Percentiles rank a stretch among this genome's conserved stretches.
phyloP scores from a whole-genome alignment of 2,797 vertebrate species.

The Spondyliosoma cantharus region DNA sequence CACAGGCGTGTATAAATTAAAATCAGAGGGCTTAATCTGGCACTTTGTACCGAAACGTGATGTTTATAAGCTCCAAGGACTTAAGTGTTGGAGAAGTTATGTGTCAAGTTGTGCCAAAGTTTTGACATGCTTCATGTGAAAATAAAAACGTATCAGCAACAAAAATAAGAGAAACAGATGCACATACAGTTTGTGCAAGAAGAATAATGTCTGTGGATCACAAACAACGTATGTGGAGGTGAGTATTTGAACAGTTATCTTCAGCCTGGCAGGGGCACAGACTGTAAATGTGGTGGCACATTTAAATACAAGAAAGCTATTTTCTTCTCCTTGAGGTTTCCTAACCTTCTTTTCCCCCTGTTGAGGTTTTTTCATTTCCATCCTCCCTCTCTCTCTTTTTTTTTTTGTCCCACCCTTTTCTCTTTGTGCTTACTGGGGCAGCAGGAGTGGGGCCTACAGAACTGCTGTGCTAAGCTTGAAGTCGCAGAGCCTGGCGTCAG shows the following conservation, averaged over 20 bases:
- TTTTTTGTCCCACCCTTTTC: slow-evolving; percentile 76
- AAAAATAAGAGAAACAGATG: not conserved
- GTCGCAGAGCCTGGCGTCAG: slow-evolving; percentile 64
- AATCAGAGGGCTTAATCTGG: not conserved
- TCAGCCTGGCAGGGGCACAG: slow-evolving; percentile 43
- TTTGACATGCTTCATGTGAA: not conserved
- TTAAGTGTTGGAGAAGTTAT: not conserved
- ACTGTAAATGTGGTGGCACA: slow-evolving; percentile 53
- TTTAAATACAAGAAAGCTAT: slow-evolving; percentile 70
- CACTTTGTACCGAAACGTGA: not conserved
- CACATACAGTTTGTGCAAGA: not conserved
- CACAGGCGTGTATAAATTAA: not conserved
- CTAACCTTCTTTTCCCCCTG: slow-evolving; percentile 71
- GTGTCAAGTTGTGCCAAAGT: not conserved
- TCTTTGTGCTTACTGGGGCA: slow-evolving; percentile 76
- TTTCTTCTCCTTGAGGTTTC: slow-evolving; percentile 76
- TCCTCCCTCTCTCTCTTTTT: slow-evolving; percentile 57
- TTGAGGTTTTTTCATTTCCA: slow-evolving; percentile 74
- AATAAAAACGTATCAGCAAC: not conserved
- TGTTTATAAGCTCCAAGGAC: not conserved
- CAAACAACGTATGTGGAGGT: slow-evolving; percentile 29
- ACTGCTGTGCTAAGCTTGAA: slow-evolving; percentile 78
- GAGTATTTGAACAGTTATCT: slow-evolving; percentile 49
- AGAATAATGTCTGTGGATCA: not conserved
- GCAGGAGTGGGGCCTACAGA: slow-evolving; percentile 68